A percentile compares a stretch with the other conserved stretches of the same genome.
Evolutionary conservation across 1,140 invertebrate genomes (phyloP).

Genomic region (Drosophila truncata): DNA sequence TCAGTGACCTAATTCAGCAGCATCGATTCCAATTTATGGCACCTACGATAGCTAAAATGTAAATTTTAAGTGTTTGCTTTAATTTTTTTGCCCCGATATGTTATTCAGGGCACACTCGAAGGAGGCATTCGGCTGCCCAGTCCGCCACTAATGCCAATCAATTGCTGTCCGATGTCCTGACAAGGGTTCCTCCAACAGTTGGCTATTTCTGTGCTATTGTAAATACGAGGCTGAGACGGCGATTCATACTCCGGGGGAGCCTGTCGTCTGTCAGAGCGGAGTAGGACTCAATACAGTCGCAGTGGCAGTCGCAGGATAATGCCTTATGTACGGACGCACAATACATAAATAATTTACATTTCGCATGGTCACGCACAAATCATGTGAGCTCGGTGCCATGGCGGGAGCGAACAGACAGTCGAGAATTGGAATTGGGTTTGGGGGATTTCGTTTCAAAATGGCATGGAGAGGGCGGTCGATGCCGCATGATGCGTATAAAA

Average conservation of each 20-base stretch:
- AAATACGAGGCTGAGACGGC: constrained; percentile 28
- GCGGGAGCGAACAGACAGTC: constrained; percentile 6
- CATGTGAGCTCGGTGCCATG: constrained; percentile 48
- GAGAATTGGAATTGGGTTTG: constrained; percentile 28
- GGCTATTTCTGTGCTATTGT: constrained; percentile 50
- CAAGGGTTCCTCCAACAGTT: constrained; percentile 60
- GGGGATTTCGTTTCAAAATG: constrained; percentile 16
- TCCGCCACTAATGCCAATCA: constrained; percentile 68
- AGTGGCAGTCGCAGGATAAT: constrained; percentile 38
- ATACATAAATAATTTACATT: constrained; percentile 81
- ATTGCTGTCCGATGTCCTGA: constrained; percentile 56
- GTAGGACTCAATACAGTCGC: constrained; percentile 46
- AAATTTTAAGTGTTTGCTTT: constrained; percentile 37
- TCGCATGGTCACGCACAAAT: constrained; percentile 83
- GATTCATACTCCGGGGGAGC: constrained; percentile 7
- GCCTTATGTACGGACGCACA: constrained; percentile 46
- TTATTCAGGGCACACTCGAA: constrained; percentile 56
- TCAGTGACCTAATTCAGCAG: constrained; percentile 36
- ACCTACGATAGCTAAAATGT: constrained; percentile 24
- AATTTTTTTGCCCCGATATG: constrained; percentile 34
- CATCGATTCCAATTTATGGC: constrained; percentile 26
- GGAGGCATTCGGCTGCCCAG: neutral
- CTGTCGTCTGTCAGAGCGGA: constrained; percentile 25
- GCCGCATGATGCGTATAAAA: constrained; percentile 76
- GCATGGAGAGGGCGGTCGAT: constrained; percentile 7